phyloP scores from a whole-genome alignment of 2,113 vertebrate species.

The Lampris incognitus region DNA sequence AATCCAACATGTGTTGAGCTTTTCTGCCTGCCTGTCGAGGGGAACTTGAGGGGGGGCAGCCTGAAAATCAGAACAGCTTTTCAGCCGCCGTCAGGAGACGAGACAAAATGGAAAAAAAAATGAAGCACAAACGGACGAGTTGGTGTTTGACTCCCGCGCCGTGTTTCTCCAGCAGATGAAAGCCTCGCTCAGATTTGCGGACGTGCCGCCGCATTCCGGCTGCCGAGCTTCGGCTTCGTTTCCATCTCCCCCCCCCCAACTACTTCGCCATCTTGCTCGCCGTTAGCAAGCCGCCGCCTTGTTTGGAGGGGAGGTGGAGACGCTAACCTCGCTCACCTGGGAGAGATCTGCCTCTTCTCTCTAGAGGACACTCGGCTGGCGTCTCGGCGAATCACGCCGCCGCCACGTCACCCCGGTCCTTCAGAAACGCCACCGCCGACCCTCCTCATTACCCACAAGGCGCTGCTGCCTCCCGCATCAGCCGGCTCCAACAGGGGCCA shows the following conservation, averaged over 20 bases:
- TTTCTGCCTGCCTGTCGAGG: slow-evolving; percentile 27
- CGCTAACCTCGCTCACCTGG: no score
- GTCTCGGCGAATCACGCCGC: slow-evolving; percentile 4
- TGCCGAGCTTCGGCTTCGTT: slow-evolving; percentile 16
- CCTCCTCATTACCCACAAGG: background rate
- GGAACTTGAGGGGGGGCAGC: slow-evolving; percentile 30
- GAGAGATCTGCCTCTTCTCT: no score
- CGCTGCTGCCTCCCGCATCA: no score
- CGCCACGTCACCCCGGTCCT: background rate
- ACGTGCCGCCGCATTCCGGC: slow-evolving; percentile 35
- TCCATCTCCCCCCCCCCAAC: slow-evolving; percentile 1
- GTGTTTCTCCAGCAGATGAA: slow-evolving; percentile 34
- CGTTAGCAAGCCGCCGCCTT: background rate
- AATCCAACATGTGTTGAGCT: slow-evolving; percentile 59
- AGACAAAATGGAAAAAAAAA: slow-evolving; percentile 30
- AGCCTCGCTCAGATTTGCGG: slow-evolving; percentile 39
- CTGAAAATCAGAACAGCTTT: slow-evolving; percentile 56
- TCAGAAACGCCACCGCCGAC: background rate
- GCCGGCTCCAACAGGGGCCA: no score
- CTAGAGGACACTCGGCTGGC: background rate
- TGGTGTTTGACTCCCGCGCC: background rate
- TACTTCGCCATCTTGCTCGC: slow-evolving; percentile 27
- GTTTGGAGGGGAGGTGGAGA: no score
- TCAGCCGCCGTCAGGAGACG: slow-evolving; percentile 14
- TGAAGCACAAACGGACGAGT: slow-evolving; percentile 2